A percentile compares a stretch with the other conserved stretches of the same genome.
Conservation (phyloP, 2,797 vertebrate genomes). For the Acipenser transmontanus region DNA sequence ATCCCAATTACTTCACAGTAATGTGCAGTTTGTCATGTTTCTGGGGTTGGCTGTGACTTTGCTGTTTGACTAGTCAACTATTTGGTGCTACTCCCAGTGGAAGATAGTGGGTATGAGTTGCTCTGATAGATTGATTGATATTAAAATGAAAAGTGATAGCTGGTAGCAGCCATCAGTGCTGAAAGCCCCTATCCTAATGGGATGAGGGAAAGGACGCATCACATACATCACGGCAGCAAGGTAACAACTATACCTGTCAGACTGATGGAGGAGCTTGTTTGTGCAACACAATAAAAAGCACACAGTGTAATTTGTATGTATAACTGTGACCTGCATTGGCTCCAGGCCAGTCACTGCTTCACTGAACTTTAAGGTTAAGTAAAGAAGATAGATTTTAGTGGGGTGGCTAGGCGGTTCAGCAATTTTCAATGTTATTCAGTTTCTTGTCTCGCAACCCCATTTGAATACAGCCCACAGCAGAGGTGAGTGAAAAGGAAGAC, state of each 20-base stretch:
- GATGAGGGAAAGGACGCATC: not conserved
- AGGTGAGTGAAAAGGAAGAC: too few species aligned
- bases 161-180: not conserved
- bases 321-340: not conserved
- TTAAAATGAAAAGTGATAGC: not conserved
- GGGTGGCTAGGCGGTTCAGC: not conserved
- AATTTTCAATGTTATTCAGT: not conserved
- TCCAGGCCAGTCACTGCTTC: not conserved
- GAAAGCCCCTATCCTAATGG: not conserved
- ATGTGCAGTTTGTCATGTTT: too few species aligned
- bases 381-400: not conserved
- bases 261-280: constrained; percentile 7
- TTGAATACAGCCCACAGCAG: too few species aligned
- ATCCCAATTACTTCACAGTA: too few species aligned
- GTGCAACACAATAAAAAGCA: constrained; percentile 8
- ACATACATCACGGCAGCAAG: not conserved
- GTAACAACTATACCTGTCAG: constrained; percentile 4
- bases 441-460: too few species aligned
- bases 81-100: too few species aligned
- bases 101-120: too few species aligned
- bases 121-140: too few species aligned
- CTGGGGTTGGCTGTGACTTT: too few species aligned
- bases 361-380: constrained; percentile 5
- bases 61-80: too few species aligned
- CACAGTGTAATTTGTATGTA: not conserved